Evolutionary conservation across 2,797 vertebrate species (phyloP), one percentile per base, ranked within the genome.

Genomic region (Ctenochaetus hawaiiensis): DNA sequence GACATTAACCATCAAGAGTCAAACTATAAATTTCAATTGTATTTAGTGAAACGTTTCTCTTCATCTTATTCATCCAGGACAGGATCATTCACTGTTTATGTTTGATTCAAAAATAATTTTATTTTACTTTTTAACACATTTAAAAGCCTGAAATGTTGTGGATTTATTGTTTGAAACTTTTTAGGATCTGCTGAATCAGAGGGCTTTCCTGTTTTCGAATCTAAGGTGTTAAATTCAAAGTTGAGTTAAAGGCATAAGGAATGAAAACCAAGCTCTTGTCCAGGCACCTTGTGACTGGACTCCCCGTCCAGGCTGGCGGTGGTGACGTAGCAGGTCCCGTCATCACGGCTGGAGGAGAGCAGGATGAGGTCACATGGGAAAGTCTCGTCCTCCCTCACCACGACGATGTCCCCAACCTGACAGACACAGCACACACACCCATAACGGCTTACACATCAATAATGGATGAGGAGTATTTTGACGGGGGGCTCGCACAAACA

Each of bases 331-430:
- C 98, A 99, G 2, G 97, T 98, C 52, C 98, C 98, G 11, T 99
- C 97, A 26, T 91, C 92, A 69, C 96, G 96, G 83, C 96, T 98
- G 85, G 97, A 97, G 11, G 98, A 99, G 0, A 99, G 96, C 85
- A 99, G 93, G 94, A 99, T 96, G 92, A 99, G 93, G 91, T 99
- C 98, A 92, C 98, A 99, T 48, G 98, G 98, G 88, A 99, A 99
- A 13, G 96, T 98, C 93, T 99, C 98, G 14, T 99, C 95, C 92
- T 99, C 97, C 92, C 96, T 97, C 78, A 99, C 97, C 94, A 98
- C 92, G 49, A 99, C 98, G 34, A 99, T 92, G 89, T 99, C 98
- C 61, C 98, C 98, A 63, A 99, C 98, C 98, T 99, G 89, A 73
- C 60, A 72, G n/a, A 39, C 47, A 72, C 77, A 64, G 22, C 60